Evolutionary conservation across 1,140 invertebrate species (phyloP).

Genomic region (Drosophila neocordata): DNA sequence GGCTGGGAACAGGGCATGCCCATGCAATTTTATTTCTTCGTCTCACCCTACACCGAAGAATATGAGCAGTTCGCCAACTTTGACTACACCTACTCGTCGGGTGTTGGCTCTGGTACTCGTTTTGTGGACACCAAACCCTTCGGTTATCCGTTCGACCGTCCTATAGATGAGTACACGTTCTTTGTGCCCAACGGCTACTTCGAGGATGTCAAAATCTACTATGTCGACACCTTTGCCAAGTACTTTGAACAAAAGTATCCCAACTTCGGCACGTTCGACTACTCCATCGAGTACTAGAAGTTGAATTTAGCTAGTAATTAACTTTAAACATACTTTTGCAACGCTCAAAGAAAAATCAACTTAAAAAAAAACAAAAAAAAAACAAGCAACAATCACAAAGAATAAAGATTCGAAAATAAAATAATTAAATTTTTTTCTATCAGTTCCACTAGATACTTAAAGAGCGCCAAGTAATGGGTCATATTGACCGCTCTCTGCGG

Average conservation of each 20-base stretch:
- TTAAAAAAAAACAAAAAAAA: conserved; percentile 46
- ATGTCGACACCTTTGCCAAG: conserved; percentile 83
- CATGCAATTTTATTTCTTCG: conserved; percentile 85
- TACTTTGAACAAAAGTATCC: conserved; percentile 69
- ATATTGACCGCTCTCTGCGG: conserved; percentile 55
- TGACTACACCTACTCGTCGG: conserved; percentile 60
- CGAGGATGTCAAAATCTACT: conserved; percentile 81
- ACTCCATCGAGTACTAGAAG: conserved; percentile 52
- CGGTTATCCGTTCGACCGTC: conserved; percentile 83
- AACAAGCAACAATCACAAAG: conserved; percentile 16
- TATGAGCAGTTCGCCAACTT: conserved; percentile 66
- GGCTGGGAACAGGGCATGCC: conserved; percentile 85
- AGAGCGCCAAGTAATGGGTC: conserved; percentile 31
- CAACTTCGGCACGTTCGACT: conserved; percentile 67
- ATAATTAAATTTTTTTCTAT: background rate
- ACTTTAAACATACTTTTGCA: conserved; percentile 28
- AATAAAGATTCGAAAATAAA: conserved; percentile 29
- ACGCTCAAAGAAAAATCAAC: conserved; percentile 49
- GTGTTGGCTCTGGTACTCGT: conserved; percentile 70
- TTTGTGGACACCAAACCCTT: conserved; percentile 71
- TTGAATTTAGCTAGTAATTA: conserved; percentile 44
- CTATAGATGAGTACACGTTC: conserved; percentile 77
- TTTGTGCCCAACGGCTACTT: conserved; percentile 80
- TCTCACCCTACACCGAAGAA: conserved; percentile 82
- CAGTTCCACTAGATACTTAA: background rate